These are phyloP conservation scores for Ariolimax columbianus DNA, from an alignment of 2,888 invertebrate genomes.

Conservation along the genomic window DNA sequence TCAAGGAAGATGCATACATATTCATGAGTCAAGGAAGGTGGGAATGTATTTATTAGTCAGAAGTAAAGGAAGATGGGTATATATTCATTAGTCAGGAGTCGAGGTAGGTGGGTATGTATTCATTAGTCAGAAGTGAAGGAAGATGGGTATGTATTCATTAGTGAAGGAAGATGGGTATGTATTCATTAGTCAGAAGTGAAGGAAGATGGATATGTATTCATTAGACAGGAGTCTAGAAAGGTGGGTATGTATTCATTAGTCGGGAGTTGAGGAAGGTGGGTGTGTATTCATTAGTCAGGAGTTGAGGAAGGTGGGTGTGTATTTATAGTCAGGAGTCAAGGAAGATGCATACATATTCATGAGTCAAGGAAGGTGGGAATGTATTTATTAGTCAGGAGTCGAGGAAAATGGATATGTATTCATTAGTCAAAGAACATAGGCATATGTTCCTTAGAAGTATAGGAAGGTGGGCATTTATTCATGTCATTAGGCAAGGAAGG, in stretches of 20 bases:
- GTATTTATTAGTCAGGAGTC: background rate
- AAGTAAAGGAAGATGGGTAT: background rate
- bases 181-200: background rate
- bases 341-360: background rate
- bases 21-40: too few relatives aligned
- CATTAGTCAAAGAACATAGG: too few relatives aligned
- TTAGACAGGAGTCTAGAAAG: conserved; percentile 76
- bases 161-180: background rate
- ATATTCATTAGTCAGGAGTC: conserved; percentile 87
- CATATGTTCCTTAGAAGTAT: background rate
- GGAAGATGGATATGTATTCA: background rate
- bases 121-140: background rate
- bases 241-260: background rate
- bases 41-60: background rate
- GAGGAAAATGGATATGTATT: too few relatives aligned
- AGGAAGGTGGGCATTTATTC: background rate
- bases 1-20: conserved; percentile 76
- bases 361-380: too few relatives aligned
- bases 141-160: background rate
- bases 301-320: conserved; percentile 82
- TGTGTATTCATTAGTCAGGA: conserved; percentile 86
- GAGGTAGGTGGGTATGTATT: conserved; percentile 81
- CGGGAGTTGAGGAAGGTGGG: background rate
- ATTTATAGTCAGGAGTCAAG: background rate
- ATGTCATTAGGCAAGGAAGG: background rate